Evolutionary conservation across 2,797 vertebrate genomes (phyloP).

Genomic region (Myotis findleyi): DNA sequence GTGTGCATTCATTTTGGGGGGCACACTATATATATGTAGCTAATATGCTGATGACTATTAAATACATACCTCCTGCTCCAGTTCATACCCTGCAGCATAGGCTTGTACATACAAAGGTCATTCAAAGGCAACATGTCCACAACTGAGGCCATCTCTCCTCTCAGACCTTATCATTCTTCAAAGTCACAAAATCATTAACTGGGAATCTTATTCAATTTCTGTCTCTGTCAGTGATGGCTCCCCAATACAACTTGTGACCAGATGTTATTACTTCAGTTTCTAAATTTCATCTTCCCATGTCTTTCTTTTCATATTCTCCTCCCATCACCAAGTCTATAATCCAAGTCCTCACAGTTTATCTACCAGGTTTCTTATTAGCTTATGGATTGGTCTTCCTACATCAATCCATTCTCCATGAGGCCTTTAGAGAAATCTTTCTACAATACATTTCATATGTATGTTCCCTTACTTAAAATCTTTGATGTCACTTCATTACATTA

Average conservation of each 20-base stretch:
- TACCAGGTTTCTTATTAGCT: not conserved
- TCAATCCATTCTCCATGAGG: not conserved
- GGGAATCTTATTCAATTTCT: not conserved
- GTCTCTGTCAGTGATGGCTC: not conserved
- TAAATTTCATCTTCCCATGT: not conserved
- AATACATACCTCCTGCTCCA: not conserved
- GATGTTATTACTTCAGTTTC: not conserved
- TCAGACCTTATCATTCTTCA: not conserved
- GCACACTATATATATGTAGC: not conserved
- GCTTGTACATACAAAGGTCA: not conserved
- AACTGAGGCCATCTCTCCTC: not conserved
- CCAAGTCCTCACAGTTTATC: not conserved
- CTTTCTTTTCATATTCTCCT: not conserved
- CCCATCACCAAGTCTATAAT: not conserved
- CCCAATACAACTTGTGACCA: not conserved
- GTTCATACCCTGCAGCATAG: not conserved
- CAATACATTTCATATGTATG: not conserved
- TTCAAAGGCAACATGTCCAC: conserved; percentile 1
- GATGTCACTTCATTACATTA: not conserved
- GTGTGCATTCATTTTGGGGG: too few species aligned
- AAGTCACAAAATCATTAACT: conserved; percentile 4
- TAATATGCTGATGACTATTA: not conserved
- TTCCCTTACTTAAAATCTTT: not conserved
- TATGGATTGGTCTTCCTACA: not conserved
- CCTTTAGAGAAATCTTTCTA: conserved; percentile 37